These are phyloP conservation scores for Sesia bembeciformis DNA, from an alignment of 2,888 invertebrate genomes.

Conservation along the genomic window DNA sequence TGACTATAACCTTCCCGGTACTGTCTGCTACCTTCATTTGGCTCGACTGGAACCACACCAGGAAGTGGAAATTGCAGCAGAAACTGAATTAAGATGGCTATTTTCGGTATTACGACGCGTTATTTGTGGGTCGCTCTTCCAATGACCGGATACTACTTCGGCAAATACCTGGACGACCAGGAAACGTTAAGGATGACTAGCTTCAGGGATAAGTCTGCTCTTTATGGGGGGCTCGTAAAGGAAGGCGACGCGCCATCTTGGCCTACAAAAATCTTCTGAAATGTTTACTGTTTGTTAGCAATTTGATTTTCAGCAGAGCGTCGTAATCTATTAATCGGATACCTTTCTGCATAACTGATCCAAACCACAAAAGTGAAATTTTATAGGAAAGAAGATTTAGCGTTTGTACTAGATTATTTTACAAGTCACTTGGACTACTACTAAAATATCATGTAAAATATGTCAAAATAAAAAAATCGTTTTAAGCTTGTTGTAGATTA, in stretches of 20 bases:
- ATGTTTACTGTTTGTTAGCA: too few species aligned
- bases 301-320: too few species aligned
- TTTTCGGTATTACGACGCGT: conserved; percentile 73
- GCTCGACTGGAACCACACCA: conserved; percentile 83
- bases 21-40: conserved; percentile 75
- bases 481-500: too few species aligned
- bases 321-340: too few species aligned
- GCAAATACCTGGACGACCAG: conserved; percentile 77
- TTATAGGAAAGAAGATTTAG: too few species aligned
- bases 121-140: conserved; percentile 71
- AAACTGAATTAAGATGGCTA: conserved; percentile 40
- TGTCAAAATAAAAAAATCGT: too few species aligned
- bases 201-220: conserved; percentile 86
- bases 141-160: conserved; percentile 72
- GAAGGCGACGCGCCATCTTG: conserved; percentile 83
- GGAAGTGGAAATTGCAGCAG: conserved; percentile 77
- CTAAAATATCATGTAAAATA: too few species aligned
- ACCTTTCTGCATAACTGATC: too few species aligned
- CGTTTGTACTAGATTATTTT: too few species aligned
- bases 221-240: conserved; percentile 80
- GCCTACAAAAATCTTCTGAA: conserved; percentile 59
- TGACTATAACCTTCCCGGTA: conserved; percentile 80
- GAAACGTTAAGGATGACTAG: conserved; percentile 82
- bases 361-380: too few species aligned
- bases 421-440: too few species aligned